Percentiles rank a stretch among this genome's conserved stretches.
Conservation (phyloP, 2,797 vertebrate species). For the Gobio occitaniae region DNA sequence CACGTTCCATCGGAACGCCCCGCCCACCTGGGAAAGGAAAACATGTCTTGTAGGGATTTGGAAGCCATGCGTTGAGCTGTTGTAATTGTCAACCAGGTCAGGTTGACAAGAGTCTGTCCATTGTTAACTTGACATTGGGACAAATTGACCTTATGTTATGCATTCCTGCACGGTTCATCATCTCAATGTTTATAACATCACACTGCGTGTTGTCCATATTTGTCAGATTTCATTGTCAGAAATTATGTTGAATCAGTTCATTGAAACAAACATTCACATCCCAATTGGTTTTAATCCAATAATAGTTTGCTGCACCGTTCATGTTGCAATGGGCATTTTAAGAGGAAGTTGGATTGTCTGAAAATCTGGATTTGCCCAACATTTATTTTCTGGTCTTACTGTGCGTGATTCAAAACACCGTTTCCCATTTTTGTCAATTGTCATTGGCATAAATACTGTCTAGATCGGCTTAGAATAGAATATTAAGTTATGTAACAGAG, state of each 20-base stretch:
- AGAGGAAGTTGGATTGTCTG: too few relatives aligned
- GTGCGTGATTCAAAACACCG: too few relatives aligned
- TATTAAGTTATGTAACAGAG: neutral
- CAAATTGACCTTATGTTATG: neutral
- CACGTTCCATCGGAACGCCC: constrained; percentile 58
- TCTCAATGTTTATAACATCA: neutral
- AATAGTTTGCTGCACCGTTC: neutral
- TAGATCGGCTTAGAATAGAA: neutral
- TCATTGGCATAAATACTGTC: neutral
- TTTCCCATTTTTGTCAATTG: neutral
- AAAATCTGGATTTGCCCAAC: neutral
- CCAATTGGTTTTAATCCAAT: neutral
- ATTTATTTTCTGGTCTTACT: neutral
- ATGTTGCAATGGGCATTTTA: neutral
- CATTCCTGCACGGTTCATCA: neutral
- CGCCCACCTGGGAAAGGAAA: constrained; percentile 69
- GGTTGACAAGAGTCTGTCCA: neutral
- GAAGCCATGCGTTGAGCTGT: constrained; percentile 16
- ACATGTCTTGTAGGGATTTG: constrained; percentile 38
- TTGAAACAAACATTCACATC: neutral
- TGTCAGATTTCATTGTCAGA: neutral
- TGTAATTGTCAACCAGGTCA: constrained; percentile 3
- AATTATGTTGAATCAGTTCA: neutral
- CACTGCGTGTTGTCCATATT: neutral
- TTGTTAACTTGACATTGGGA: neutral